phyloP scores from a whole-genome alignment of 2,797 vertebrate genomes.

The Hybognathus amarus region DNA sequence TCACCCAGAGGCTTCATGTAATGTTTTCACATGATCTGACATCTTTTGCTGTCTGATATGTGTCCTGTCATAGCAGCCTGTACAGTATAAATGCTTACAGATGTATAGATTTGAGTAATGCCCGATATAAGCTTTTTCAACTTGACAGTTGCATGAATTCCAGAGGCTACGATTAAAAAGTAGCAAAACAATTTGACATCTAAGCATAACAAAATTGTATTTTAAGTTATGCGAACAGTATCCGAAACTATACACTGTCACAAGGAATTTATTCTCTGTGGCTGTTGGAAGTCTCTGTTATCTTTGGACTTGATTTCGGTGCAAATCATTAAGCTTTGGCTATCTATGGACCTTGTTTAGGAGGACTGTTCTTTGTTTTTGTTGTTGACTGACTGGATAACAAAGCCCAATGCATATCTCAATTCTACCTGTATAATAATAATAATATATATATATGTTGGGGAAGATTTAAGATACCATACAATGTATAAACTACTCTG shows the following conservation, averaged over 20 bases:
- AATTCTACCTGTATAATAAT: background rate
- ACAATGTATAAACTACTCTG: background rate
- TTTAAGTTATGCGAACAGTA: background rate
- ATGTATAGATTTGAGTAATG: background rate
- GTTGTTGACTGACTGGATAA: background rate
- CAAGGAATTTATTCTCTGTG: background rate
- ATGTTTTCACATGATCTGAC: constrained; percentile 36
- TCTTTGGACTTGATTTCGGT: background rate
- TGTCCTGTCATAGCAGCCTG: background rate
- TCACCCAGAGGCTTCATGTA: constrained; percentile 19
- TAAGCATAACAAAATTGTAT: background rate
- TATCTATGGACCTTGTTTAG: background rate
- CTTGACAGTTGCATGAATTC: background rate
- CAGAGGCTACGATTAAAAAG: background rate
- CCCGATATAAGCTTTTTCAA: background rate
- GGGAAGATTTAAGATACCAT: background rate
- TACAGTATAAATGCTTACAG: background rate
- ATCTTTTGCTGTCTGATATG: constrained; percentile 20
- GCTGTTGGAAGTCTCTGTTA: background rate
- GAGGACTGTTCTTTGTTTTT: background rate
- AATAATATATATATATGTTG: background rate
- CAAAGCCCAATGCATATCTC: background rate
- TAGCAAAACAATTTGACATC: constrained; percentile 2
- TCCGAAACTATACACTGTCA: background rate
- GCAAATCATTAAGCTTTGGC: background rate